These are phyloP conservation scores for Perdita meconis DNA, from an alignment of 2,888 invertebrate genomes.

Conservation along the genomic window DNA sequence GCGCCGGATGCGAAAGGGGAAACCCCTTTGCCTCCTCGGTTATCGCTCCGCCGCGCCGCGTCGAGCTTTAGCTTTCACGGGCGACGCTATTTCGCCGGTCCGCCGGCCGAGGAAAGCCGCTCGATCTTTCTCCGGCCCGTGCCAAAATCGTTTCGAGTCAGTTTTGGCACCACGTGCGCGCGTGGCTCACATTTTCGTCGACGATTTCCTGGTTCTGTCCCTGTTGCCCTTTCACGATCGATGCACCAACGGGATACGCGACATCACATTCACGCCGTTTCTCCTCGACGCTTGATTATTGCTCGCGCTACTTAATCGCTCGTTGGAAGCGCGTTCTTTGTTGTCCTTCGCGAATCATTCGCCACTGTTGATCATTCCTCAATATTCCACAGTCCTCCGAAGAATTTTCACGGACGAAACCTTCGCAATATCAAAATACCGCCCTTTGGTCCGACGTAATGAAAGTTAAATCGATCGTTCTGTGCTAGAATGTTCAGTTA, in stretches of 20 bases:
- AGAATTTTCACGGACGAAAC: no score
- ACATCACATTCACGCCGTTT: constrained; percentile 15
- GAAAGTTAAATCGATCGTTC: no score
- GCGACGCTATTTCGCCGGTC: constrained; percentile 16
- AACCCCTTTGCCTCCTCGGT: constrained; percentile 1
- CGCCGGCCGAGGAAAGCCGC: constrained; percentile 11
- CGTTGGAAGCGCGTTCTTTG: no score
- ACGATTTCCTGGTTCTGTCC: neutral
- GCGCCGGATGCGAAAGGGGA: constrained; percentile 56
- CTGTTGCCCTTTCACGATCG: neutral
- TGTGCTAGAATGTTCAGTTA: no score
- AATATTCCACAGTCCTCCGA: no score
- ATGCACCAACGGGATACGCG: neutral
- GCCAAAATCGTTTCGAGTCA: constrained; percentile 36
- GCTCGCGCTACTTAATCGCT: no score
- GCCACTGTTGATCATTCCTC: no score
- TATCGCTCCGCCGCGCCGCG: neutral
- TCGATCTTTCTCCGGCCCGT: constrained; percentile 12
- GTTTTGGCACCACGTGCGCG: constrained; percentile 38
- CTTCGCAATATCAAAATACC: no score
- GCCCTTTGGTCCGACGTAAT: no score
- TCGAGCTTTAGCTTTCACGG: constrained; percentile 13
- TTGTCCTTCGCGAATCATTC: no score
- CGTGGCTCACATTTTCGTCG: constrained; percentile 50
- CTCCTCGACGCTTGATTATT: no score